Percentiles rank a stretch among this genome's conserved stretches.
phyloP scores from a whole-genome alignment of 2,113 vertebrate species.

The Xyrauchen texanus region DNA sequence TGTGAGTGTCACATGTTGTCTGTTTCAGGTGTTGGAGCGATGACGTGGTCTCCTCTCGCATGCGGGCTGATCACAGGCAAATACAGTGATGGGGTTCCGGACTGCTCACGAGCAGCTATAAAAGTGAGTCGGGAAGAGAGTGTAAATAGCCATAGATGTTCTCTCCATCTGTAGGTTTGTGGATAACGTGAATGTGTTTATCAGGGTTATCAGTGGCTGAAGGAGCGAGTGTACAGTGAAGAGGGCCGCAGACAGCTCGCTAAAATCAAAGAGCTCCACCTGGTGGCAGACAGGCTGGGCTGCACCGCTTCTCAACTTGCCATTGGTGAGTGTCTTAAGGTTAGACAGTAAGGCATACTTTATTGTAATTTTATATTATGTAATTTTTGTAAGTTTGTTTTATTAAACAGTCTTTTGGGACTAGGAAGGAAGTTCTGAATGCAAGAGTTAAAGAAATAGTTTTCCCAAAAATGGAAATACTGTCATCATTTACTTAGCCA shows the following conservation, averaged over 20 bases:
- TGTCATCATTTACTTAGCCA: too few relatives aligned
- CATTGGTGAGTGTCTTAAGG: conserved; percentile 76
- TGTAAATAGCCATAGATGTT: neutral
- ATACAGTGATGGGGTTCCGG: conserved; percentile 82
- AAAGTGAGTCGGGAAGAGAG: conserved; percentile 74
- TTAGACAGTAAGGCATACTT: neutral
- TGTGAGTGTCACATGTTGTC: too few relatives aligned
- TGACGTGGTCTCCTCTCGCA: conserved; percentile 89
- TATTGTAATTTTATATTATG: too few relatives aligned
- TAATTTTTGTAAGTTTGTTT: too few relatives aligned
- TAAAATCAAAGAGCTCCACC: conserved; percentile 96
- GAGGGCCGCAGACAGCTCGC: conserved; percentile 93
- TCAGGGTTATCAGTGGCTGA: conserved; percentile 97
- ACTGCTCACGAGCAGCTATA: conserved; percentile 81
- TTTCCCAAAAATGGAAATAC: too few relatives aligned
- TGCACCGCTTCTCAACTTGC: conserved; percentile 94
- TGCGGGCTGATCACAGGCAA: conserved; percentile 90
- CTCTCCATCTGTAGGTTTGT: neutral
- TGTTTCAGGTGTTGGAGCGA: conserved; percentile 85
- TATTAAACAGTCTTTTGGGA: too few relatives aligned
- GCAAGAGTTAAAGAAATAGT: too few relatives aligned
- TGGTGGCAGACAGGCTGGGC: conserved; percentile 90
- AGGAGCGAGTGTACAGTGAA: conserved; percentile 93
- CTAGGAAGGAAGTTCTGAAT: too few relatives aligned
- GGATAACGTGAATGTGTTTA: conserved; percentile 27